Percentiles rank a stretch among this genome's conserved stretches.
These are phyloP conservation scores for Drosophila rellima DNA, from an alignment of 2,888 invertebrate species.

Conservation along the genomic window DNA sequence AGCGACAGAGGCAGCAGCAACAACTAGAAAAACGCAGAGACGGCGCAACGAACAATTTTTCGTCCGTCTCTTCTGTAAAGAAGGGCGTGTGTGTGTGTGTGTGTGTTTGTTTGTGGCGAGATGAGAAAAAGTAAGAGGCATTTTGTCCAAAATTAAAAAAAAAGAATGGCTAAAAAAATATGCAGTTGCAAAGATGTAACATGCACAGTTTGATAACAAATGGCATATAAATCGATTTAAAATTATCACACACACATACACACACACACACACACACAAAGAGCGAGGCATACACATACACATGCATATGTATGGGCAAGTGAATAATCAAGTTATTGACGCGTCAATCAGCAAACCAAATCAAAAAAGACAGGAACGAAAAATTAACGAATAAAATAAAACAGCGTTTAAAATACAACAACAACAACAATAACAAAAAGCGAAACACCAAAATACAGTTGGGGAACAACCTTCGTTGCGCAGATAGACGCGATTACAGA, in stretches of 20 bases:
- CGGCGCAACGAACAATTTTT: slow-evolving; percentile 46
- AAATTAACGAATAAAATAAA: slow-evolving; percentile 14
- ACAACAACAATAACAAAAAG: slow-evolving; percentile 23
- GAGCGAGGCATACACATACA: background rate
- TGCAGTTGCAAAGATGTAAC: background rate
- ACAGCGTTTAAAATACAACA: slow-evolving; percentile 19
- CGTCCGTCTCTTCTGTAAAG: slow-evolving; percentile 27
- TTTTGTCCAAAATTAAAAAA: slow-evolving; percentile 13
- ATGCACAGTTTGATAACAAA: slow-evolving; percentile 35
- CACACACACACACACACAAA: background rate
- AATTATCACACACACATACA: slow-evolving; percentile 21
- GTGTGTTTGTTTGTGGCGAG: slow-evolving; percentile 22
- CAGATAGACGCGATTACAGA: slow-evolving; percentile 49
- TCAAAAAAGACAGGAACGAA: slow-evolving; percentile 49
- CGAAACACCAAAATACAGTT: slow-evolving; percentile 20
- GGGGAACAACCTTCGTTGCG: slow-evolving; percentile 61
- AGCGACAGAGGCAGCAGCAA: slow-evolving; percentile 23
- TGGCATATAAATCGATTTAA: slow-evolving; percentile 19
- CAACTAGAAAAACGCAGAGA: slow-evolving; percentile 17
- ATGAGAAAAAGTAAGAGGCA: slow-evolving; percentile 37
- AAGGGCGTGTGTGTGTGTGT: slow-evolving; percentile 43
- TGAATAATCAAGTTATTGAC: slow-evolving; percentile 45
- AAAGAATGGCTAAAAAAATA: background rate
- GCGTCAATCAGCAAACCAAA: slow-evolving; percentile 36
- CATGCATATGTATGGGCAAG: slow-evolving; percentile 3